phyloP scores from a whole-genome alignment of 35 echinoderm and acorn worm genomes.

The Apostichopus californicus region DNA sequence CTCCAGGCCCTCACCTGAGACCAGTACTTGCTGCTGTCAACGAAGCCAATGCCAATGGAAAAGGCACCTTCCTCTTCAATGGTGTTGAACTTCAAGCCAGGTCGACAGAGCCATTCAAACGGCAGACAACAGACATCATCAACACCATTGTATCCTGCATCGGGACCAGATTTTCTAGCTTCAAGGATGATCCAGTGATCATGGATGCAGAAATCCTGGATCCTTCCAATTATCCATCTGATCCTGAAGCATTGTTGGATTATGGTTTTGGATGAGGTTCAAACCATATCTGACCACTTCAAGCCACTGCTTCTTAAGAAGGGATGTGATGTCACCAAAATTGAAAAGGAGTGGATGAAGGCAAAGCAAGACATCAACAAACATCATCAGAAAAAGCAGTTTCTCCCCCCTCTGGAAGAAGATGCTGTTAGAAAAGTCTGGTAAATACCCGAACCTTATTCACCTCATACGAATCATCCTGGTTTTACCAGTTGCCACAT shows the following conservation, averaged over 20 bases:
- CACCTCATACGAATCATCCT: constrained; percentile 10
- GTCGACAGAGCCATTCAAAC: no score
- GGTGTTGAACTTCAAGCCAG: no score
- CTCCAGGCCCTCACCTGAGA: constrained; percentile 1
- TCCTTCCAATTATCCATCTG: constrained; percentile 22
- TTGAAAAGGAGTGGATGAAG: constrained; percentile 35
- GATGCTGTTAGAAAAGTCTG: constrained; percentile 14
- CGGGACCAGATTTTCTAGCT: background rate
- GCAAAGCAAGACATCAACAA: constrained; percentile 12
- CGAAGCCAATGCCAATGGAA: background rate
- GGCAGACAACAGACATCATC: background rate
- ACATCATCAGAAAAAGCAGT: background rate
- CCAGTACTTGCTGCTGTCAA: background rate
- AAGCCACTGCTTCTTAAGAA: constrained; percentile 6
- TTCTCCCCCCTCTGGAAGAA: constrained; percentile 26
- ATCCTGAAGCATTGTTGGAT: constrained; percentile 3
- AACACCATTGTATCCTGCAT: background rate
- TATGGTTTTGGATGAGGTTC: constrained; percentile 43
- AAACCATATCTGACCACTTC: constrained; percentile 24
- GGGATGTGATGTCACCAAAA: constrained; percentile 29
- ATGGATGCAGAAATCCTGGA: constrained; percentile 40
- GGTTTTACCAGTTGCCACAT: constrained; percentile 57
- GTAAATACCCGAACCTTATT: background rate
- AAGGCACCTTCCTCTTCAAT: background rate
- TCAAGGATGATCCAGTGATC: constrained; percentile 33